Base-by-base conservation (phyloP, 2,113 vertebrate species). In the Myrmecophaga tridactyla region DNA sequence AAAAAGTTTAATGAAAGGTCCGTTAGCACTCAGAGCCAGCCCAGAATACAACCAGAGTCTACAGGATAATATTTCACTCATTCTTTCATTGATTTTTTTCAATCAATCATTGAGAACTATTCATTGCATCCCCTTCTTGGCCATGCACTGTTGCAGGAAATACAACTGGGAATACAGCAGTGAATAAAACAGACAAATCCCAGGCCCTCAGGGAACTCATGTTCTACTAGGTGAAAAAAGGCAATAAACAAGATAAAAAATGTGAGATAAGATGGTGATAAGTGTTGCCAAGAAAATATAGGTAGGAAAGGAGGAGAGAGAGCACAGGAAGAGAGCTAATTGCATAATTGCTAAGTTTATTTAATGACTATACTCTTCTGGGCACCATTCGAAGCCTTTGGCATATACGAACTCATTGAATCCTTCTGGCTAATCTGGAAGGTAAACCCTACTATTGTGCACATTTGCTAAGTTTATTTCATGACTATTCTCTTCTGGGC, bases 311-410 rank as follows among this genome's bases (percentile, higher is more conserved):
- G 29, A 75, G 18, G 60, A 63, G 18, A 65, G 41, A 23, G 43
- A 0, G 0, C 14, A 3, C 0, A 8, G 41, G 46, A 29, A 63
- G 29, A 78, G 5, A 25, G 8, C 20, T 15, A 4, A 43, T 29
- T 43, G 53, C 20, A 5, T 20, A 18, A 27, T 7, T 60, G 48
- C 27, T 60, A 9, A 3, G 0, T n/a, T 46, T 34, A 31, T 29
- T 41, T 78, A n/a, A 14, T 75, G 56, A 39, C 7, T 58, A 17
- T 21, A 62, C 41, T 63, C 29, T 20, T 15, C 15, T 7, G 21
- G 69, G 34, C 7, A 6, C 21, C 31, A n/a, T 31, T 51, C 27
- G 51, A 25, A 60, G 58, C 43, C 60, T 56, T 56, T 23, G 73
- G 23, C 34, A 34, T 10, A 4, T 17, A 34, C 2, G 0, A 21